A percentile compares a stretch with the other conserved stretches of the same genome.
Conservation (phyloP, 2,797 vertebrate genomes). For the Stomatorhinus walkeri region DNA sequence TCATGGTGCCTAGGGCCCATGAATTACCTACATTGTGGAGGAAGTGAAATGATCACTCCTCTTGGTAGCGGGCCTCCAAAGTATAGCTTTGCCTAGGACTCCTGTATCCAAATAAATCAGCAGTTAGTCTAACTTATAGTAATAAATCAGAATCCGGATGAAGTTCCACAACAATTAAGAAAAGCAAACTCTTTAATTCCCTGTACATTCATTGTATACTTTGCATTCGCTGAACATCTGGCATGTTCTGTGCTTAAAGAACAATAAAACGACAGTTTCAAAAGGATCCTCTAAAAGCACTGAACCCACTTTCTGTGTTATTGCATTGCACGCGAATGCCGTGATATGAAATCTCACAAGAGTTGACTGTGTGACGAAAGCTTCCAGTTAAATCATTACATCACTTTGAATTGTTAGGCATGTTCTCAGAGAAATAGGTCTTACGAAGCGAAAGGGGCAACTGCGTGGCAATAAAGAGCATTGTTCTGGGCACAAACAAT, state of each 20-base stretch:
- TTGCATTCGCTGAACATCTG: neutral
- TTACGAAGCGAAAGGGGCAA: neutral
- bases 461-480: neutral
- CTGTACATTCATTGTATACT: neutral
- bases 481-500: neutral
- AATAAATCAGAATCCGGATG: neutral
- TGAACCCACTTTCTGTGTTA: neutral
- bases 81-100: neutral
- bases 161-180: neutral
- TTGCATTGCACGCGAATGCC: neutral
- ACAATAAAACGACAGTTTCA: neutral
- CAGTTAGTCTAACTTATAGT: neutral
- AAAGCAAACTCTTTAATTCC: neutral
- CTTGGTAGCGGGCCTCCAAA: neutral
- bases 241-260: neutral
- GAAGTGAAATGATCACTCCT: neutral
- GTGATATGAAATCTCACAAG: neutral
- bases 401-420: neutral
- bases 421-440: neutral
- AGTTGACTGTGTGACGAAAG: neutral
- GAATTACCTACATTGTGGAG: neutral
- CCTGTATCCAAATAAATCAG: neutral
- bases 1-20: neutral
- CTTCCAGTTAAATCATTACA: neutral
- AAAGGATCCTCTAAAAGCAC: neutral